A percentile compares a stretch with the other conserved stretches of the same genome.
These are phyloP conservation scores for Lissocephala sabroskyi DNA, from an alignment of 2,888 invertebrate species.

Conservation along the genomic window DNA sequence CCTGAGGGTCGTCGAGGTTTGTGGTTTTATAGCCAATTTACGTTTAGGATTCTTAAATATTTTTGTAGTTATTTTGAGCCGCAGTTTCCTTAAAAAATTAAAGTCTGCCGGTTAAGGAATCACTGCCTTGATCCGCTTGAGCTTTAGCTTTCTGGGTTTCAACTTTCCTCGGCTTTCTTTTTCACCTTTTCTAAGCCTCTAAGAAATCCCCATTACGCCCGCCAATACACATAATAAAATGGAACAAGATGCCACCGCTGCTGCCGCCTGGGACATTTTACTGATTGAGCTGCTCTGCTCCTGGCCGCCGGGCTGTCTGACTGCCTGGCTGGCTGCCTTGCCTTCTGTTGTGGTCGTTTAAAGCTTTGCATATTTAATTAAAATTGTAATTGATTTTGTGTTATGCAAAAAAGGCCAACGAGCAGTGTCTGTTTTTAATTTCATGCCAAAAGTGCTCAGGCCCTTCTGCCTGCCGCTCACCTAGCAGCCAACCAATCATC, in stretches of 20 bases:
- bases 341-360: conserved; percentile 14
- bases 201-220: conserved; percentile 2
- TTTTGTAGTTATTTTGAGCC: too few relatives aligned
- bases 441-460: conserved; percentile 38
- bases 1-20: too few relatives aligned
- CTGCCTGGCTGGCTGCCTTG: conserved; percentile 3
- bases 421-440: conserved; percentile 60
- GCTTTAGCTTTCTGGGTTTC: not conserved
- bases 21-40: too few relatives aligned
- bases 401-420: conserved; percentile 49
- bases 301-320: conserved; percentile 2
- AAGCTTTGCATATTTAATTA: conserved; percentile 66
- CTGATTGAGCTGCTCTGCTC: conserved; percentile 44
- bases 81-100: too few relatives aligned
- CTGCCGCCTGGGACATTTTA: conserved; percentile 50
- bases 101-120: too few relatives aligned
- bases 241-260: conserved; percentile 1
- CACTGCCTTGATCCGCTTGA: too few relatives aligned
- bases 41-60: too few relatives aligned
- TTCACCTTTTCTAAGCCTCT: too few relatives aligned
- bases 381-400: conserved; percentile 66
- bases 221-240: not conserved
- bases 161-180: too few relatives aligned
- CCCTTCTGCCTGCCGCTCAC: not conserved
- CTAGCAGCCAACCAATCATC: not conserved